These are phyloP conservation scores for Schmidtea mediterranea DNA, from an alignment of 1,140 invertebrate genomes.

Conservation along the genomic window DNA sequence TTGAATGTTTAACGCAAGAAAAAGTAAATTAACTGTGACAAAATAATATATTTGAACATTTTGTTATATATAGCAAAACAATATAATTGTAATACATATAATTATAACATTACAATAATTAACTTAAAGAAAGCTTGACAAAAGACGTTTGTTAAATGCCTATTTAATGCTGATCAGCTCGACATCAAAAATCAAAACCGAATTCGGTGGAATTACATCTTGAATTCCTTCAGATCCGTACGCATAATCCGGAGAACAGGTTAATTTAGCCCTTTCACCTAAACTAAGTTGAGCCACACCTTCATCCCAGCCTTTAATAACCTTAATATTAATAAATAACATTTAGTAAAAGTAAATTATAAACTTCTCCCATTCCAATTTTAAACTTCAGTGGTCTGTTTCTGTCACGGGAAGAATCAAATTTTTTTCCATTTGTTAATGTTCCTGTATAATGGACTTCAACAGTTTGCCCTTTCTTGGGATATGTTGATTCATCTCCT, in stretches of 20 bases:
- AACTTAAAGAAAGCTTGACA: too few species aligned
- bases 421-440: constrained; percentile 55
- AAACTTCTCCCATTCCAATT: constrained; percentile 35
- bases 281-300: constrained; percentile 75
- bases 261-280: constrained; percentile 52
- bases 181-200: constrained; percentile 65
- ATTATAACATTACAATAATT: too few species aligned
- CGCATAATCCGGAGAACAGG: constrained; percentile 60
- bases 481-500: not conserved
- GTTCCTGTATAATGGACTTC: constrained; percentile 75
- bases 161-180: constrained; percentile 22
- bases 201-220: constrained; percentile 60
- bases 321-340: too few species aligned
- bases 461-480: constrained; percentile 36
- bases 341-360: too few species aligned
- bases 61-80: too few species aligned
- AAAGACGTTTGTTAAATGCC: too few species aligned
- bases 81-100: too few species aligned
- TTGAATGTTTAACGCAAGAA: too few species aligned
- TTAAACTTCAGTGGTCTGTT: constrained; percentile 53
- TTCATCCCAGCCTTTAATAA: constrained; percentile 79
- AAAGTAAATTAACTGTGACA: too few species aligned
- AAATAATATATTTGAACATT: too few species aligned
- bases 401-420: constrained; percentile 63
- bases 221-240: constrained; percentile 57